phyloP scores from a whole-genome alignment of 2,888 invertebrate genomes.

The Xestia ashworthii region DNA sequence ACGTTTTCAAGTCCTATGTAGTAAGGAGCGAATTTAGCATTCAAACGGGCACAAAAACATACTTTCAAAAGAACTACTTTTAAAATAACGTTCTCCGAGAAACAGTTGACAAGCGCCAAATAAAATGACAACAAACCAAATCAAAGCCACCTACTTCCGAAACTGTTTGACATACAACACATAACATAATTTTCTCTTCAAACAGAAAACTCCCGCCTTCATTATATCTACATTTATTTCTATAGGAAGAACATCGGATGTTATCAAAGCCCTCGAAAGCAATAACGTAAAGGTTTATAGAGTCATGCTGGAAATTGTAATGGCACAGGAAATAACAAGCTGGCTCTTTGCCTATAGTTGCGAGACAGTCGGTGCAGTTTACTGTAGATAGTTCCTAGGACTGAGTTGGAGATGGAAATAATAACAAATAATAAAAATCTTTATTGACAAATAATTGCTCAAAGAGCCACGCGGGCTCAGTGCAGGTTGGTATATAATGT shows the following conservation, averaged over 20 bases:
- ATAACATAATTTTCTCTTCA: slow-evolving; percentile 25
- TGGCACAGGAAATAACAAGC: slow-evolving; percentile 53
- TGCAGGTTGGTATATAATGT: too few species aligned
- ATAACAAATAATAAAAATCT: too few species aligned
- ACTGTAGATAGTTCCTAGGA: background rate
- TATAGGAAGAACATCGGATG: slow-evolving; percentile 25
- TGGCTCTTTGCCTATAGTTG: slow-evolving; percentile 36
- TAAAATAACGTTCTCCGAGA: background rate
- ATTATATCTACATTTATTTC: slow-evolving; percentile 12
- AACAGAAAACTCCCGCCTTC: slow-evolving; percentile 18
- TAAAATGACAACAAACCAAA: slow-evolving; percentile 11
- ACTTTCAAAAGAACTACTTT: background rate
- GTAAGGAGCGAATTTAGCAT: background rate
- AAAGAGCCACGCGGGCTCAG: too few species aligned
- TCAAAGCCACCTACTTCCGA: slow-evolving; percentile 14
- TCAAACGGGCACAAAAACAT: background rate
- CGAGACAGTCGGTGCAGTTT: background rate
- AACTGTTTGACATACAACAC: slow-evolving; percentile 4
- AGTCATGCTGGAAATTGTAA: slow-evolving; percentile 45
- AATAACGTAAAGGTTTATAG: slow-evolving; percentile 37
- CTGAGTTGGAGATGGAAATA: slow-evolving; percentile 5
- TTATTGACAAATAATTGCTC: too few species aligned
- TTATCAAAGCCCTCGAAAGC: slow-evolving; percentile 37
- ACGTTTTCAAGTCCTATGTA: too few species aligned
- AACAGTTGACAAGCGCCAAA: slow-evolving; percentile 3